Evolutionary conservation across 1,140 invertebrate species (phyloP).

Genomic region (Drosophila novamexicana): DNA sequence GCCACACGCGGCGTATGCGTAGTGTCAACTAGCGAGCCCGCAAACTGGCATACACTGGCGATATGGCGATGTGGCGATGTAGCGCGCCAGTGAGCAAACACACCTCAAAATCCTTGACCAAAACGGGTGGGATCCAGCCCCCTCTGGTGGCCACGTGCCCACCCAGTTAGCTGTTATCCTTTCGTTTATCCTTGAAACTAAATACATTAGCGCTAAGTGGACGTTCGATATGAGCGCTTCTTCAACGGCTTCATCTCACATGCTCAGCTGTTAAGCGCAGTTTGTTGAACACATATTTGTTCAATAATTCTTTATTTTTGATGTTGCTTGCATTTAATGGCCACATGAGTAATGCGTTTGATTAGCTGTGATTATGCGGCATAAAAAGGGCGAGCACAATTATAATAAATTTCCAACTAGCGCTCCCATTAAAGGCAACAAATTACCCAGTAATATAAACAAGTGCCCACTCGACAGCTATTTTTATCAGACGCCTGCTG

Average conservation of each 20-base stretch:
- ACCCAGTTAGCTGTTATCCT: slow-evolving; percentile 23
- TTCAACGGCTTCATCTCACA: slow-evolving; percentile 7
- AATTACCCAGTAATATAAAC: slow-evolving; percentile 25
- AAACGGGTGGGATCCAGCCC: background rate
- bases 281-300: slow-evolving; percentile 60
- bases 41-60: background rate
- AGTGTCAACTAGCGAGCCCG: slow-evolving; percentile 48
- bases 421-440: slow-evolving; percentile 9
- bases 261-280: slow-evolving; percentile 7
- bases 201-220: slow-evolving; percentile 59
- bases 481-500: slow-evolving; percentile 14
- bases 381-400: slow-evolving; percentile 32
- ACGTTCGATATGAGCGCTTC: slow-evolving; percentile 36
- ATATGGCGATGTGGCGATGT: background rate
- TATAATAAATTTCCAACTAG: slow-evolving; percentile 22
- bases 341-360: slow-evolving; percentile 58
- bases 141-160: background rate
- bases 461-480: slow-evolving; percentile 24
- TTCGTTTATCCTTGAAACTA: slow-evolving; percentile 61
- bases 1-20: slow-evolving; percentile 54
- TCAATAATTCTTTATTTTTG: slow-evolving; percentile 39
- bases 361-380: slow-evolving; percentile 26
- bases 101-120: slow-evolving; percentile 73
- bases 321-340: slow-evolving; percentile 48
- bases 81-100: slow-evolving; percentile 38